Evolutionary conservation across 2,113 vertebrate species (phyloP), one percentile per base, ranked within the genome.

Genomic region (Danio rerio): DNA sequence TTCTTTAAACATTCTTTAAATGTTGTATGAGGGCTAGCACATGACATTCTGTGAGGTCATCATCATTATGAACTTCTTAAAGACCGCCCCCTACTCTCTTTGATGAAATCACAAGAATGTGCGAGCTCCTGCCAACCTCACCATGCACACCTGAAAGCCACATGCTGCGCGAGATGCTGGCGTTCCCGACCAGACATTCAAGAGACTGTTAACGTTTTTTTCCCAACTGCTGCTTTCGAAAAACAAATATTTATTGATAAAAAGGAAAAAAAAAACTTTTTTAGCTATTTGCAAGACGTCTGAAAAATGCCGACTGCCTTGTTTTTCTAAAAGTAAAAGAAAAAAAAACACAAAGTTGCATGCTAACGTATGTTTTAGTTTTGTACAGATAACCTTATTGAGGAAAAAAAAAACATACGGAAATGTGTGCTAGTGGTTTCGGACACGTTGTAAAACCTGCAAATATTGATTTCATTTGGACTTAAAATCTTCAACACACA

Each of bases 241-340:
- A 59, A 78, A 52, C 49, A 6, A 88, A 85, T 87, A 83, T 87
- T 85, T 85, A 83, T 83, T 74, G 83, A 81, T 65, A 83, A 85
- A 85, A 59, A 8, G 10, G 16, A 63, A 50, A 63, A 81, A 83
- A 83, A 56, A 62, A 78, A 56, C 10, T 88, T 86, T 89, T 89
- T 66, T 86, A 88, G 89, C 89, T 89, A 84, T 89, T 86, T 88
- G 89, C 88, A 87, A 88, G 84, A 88, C 71, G 85, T 88, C 88
- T 88, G 87, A 59, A 84, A 87, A 88, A 89, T 73, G 89, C 88
- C 86, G 72, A 87, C 86, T 90, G 89, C 89, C 89, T 90, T 90
- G 89, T 89, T 90, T 90, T 90, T 81, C 87, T 85, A 87, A 80
- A 78, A 78, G 31, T 73, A 63, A 83, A 88, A 80, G 63, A 86